Percentiles rank a stretch among this genome's conserved stretches.
These are phyloP conservation scores for Malacoraja senta DNA, from an alignment of 2,797 vertebrate species.

Conservation along the genomic window DNA sequence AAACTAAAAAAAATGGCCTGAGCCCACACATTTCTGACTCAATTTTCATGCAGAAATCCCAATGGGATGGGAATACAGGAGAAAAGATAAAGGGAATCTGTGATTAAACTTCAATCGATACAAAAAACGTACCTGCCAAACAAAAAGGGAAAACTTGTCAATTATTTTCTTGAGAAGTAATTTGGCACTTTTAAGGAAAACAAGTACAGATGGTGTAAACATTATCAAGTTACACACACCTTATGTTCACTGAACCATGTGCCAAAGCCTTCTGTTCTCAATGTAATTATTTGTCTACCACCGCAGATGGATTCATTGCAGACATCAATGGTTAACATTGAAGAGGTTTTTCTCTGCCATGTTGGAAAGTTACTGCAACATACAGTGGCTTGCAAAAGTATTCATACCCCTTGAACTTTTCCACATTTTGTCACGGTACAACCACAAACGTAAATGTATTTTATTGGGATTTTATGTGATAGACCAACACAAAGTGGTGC, in stretches of 20 bases:
- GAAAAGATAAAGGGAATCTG: not conserved
- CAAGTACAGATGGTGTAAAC: conserved; percentile 11
- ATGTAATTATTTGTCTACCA: conserved; percentile 13
- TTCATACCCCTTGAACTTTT: too few species aligned
- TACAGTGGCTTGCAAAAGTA: too few species aligned
- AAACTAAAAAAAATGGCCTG: not conserved
- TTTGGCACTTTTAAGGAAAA: not conserved
- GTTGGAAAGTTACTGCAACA: not conserved
- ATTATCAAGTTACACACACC: not conserved
- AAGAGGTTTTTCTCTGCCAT: not conserved
- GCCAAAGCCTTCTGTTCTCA: not conserved
- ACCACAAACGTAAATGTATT: too few species aligned
- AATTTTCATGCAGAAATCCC: not conserved
- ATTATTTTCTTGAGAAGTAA: conserved; percentile 6
- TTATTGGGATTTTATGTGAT: too few species aligned
- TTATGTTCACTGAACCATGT: not conserved
- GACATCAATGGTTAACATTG: not conserved
- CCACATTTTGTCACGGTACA: too few species aligned
- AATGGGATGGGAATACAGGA: not conserved
- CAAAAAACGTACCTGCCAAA: not conserved
- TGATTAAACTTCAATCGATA: not conserved
- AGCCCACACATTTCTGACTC: not conserved
- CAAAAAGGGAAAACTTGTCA: not conserved
- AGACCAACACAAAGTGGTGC: too few species aligned
- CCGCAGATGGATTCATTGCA: not conserved